A percentile compares a stretch with the other conserved stretches of the same genome.
phyloP scores from a whole-genome alignment of 2,113 vertebrate species.

The Mirounga angustirostris region DNA sequence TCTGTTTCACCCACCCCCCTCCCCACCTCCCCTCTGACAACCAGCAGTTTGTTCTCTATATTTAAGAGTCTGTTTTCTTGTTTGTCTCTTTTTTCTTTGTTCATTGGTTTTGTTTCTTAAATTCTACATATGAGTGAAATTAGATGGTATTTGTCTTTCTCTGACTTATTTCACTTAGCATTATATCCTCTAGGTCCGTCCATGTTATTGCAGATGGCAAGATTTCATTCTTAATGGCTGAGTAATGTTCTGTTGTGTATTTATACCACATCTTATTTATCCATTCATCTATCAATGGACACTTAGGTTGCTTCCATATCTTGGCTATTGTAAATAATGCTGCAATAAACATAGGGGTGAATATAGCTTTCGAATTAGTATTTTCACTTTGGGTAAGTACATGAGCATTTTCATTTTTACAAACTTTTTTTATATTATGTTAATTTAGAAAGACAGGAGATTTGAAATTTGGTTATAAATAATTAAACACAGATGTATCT shows the following conservation, averaged over 20 bases:
- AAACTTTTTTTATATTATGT: background rate
- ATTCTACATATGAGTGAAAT: no score
- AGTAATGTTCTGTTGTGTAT: background rate
- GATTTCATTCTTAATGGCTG: background rate
- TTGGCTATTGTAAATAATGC: background rate
- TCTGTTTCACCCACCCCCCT: background rate
- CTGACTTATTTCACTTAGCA: no score
- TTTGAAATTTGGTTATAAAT: background rate
- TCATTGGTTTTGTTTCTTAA: background rate
- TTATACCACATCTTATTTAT: background rate
- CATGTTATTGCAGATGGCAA: background rate
- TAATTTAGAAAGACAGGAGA: background rate
- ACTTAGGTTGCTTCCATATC: background rate
- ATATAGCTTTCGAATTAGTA: background rate
- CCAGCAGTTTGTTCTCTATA: background rate
- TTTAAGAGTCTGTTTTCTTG: background rate
- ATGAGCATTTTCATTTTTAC: background rate
- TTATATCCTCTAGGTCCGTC: background rate
- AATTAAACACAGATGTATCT: background rate
- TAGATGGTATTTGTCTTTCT: no score
- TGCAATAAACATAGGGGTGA: background rate
- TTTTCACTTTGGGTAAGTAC: background rate
- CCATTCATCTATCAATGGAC: background rate
- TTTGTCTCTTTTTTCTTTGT: background rate
- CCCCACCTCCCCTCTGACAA: background rate